Evolutionary conservation across 1,140 invertebrate genomes (phyloP), one percentile per base, ranked within the genome.

Genomic region (Drosophila albomicans): DNA sequence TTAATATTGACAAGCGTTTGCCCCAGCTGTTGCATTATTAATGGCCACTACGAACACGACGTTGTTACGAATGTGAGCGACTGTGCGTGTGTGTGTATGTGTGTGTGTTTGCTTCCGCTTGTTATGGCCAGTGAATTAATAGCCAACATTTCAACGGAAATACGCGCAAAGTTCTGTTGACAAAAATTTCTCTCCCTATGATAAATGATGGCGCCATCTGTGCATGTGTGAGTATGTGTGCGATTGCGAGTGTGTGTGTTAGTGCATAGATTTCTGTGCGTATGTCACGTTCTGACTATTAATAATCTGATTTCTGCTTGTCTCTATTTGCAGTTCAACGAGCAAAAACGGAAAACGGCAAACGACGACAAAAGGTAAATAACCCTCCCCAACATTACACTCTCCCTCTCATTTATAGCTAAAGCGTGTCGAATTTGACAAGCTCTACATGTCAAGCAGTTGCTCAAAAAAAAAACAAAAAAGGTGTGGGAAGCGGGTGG

Each of bases 11-110:
- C 84, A 81, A 62, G 52, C 45, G 16, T 57, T 58, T 41, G 49
- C n/a, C 30, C 52, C 59, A 89, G 81, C 85, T 89, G 85, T 89
- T 89, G 81, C 85, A 89, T 89, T 89, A 89, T 89, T 89, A 89
- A 89, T 89, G 75, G 63, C 69, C 56, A 74, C 35, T 43, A 5
- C n/a, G 41, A 38, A 8, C 8, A 25, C 20, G 20, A 25, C 20
- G 20, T 25, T 25, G 20, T 25, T 38, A 38, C 10, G 35, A 38
- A 10, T 38, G 35, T 59, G 58, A 6, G 41, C 11, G 41, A 13
- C 2, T 13, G n/a, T n/a, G 41, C 4, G 11, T 13, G n/a, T 7
- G 41, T 7, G 56, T 73, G 58, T 62, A 48, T 73, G 54, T 62
- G 51, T 20, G 30, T 57, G 32, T 41, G 62, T 15, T 52, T 61